These are phyloP conservation scores for Drosophila maculinotata DNA, from an alignment of 2,888 invertebrate genomes.

Conservation along the genomic window DNA sequence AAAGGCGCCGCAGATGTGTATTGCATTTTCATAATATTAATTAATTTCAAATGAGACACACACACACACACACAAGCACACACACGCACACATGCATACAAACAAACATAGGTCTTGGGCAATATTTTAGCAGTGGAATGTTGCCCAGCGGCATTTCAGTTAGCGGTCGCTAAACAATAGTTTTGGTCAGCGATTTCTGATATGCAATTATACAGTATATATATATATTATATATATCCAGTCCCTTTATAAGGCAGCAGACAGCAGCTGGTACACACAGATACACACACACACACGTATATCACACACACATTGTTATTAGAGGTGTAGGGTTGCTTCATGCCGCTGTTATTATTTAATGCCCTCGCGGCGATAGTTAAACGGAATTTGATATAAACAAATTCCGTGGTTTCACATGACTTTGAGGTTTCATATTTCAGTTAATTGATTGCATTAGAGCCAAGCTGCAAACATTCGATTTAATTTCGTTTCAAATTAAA, in stretches of 20 bases:
- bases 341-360: slow-evolving; percentile 47
- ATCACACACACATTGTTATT: slow-evolving; percentile 6
- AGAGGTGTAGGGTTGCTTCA: slow-evolving; percentile 3
- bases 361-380: slow-evolving; percentile 61
- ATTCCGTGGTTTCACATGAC: slow-evolving; percentile 26
- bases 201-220: slow-evolving; percentile 14
- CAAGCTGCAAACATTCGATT: slow-evolving; percentile 11
- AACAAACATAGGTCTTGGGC: slow-evolving; percentile 39
- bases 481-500: slow-evolving; percentile 13
- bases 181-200: slow-evolving; percentile 53
- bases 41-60: slow-evolving; percentile 67
- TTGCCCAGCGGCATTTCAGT: slow-evolving; percentile 59
- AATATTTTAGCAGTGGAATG: slow-evolving; percentile 55
- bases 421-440: slow-evolving; percentile 42
- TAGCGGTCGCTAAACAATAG: slow-evolving; percentile 59
- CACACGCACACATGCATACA: slow-evolving; percentile 9
- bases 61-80: slow-evolving; percentile 14
- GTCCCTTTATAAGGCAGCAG: neutral
- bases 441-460: slow-evolving; percentile 42
- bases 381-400: slow-evolving; percentile 67
- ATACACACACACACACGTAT: neutral
- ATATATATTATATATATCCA: neutral
- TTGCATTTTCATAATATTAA: slow-evolving; percentile 73
- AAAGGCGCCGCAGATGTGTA: slow-evolving; percentile 66
- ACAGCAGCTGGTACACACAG: slow-evolving; percentile 19